Conservation (phyloP, 2,888 invertebrate species). For the Drosophila kuntzei region DNA sequence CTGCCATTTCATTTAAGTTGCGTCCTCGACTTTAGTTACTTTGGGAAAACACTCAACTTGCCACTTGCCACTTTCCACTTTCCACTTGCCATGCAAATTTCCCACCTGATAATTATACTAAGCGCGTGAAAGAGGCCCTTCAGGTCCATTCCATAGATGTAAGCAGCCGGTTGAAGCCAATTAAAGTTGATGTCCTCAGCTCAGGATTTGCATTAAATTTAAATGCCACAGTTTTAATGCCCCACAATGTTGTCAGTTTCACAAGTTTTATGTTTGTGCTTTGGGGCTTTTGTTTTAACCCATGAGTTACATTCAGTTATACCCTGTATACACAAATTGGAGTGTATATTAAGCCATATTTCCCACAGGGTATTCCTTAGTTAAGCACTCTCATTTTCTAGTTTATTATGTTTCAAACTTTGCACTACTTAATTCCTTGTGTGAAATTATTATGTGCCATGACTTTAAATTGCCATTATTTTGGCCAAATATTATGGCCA, state of each 20-base stretch:
- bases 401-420: slow-evolving; percentile 12
- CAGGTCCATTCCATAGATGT: slow-evolving; percentile 33
- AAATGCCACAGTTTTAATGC: slow-evolving; percentile 22
- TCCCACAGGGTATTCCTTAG: neutral
- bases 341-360: neutral
- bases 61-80: slow-evolving; percentile 21
- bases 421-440: slow-evolving; percentile 17
- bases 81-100: slow-evolving; percentile 33
- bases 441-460: slow-evolving; percentile 15
- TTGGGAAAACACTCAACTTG: slow-evolving; percentile 46
- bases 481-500: slow-evolving; percentile 18
- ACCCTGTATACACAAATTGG: neutral
- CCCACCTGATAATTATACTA: slow-evolving; percentile 59
- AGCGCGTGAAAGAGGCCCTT: slow-evolving; percentile 39
- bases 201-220: slow-evolving; percentile 26
- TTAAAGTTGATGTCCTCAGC: slow-evolving; percentile 40
- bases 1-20: slow-evolving; percentile 62
- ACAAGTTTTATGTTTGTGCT: slow-evolving; percentile 38
- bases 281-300: slow-evolving; percentile 17
- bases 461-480: slow-evolving; percentile 14
- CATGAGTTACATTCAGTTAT: slow-evolving; percentile 6
- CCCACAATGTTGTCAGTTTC: slow-evolving; percentile 24
- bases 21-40: slow-evolving; percentile 42
- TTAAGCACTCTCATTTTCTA: neutral
- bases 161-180: slow-evolving; percentile 30